Base-by-base conservation (phyloP, 2,888 invertebrate genomes). In the Actias luna region DNA sequence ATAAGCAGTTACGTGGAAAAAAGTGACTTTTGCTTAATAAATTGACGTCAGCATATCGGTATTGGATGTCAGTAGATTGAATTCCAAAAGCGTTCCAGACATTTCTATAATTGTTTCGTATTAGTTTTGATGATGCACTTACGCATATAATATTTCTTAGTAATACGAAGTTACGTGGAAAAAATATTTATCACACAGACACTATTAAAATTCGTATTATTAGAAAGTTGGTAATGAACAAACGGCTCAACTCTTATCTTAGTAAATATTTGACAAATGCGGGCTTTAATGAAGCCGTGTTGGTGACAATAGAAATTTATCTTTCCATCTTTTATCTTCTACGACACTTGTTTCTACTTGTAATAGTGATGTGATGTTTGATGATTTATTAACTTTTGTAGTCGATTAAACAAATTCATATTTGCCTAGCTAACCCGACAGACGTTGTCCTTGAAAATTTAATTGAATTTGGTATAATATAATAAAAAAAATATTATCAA, bases 181-280 rank as follows among this genome's bases (percentile, higher is more conserved):
- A 33, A 33, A 33, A 33, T 33, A 46, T 46, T 22, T 22, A 46
- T 46, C 46, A 22, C 10, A 46, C 46, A 46, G 46, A 46, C 12
- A 14, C 10, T 18, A 46, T 18, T 46, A 46, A 46, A 46, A 46
- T 22, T 46, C 22, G 25, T 25, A n/a, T 55, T 55, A 55, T 55
- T 55, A 55, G 29, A 29, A 29, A 29, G 5, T 55, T 55, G 16
- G 55, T 55, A 55, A 55, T 55, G 29, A 55, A 55, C 55, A 55
- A 29, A 55, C 55, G n/a, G 25, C 31, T 46, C 57, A 18, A 10
- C 29, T 69, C 77, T 85, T 86, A 87, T 86, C 85, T 74, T 64
- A 62, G 73, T 83, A 85, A 87, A 87, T 85, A 88, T 87, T 87
- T 84, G 80, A 83, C 80, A 64, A 64, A 84, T 81, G 82, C 83